phyloP scores from a whole-genome alignment of 2,888 invertebrate species.

The Limnephilus auricula region DNA sequence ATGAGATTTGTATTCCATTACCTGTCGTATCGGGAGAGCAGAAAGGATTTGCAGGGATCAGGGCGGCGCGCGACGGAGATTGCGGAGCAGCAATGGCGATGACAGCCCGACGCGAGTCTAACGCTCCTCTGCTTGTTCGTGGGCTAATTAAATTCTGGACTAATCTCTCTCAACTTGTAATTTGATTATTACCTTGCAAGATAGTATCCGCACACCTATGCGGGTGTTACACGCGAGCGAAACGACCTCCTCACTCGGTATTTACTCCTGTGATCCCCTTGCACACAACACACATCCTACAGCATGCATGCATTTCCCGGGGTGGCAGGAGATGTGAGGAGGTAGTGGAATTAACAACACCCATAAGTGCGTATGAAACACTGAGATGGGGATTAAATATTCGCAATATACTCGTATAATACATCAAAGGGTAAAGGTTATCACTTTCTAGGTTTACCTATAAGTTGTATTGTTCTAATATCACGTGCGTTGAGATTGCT shows the following conservation, averaged over 20 bases:
- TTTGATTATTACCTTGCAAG: conserved; percentile 66
- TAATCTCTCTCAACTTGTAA: conserved; percentile 67
- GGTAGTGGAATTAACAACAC: conserved; percentile 45
- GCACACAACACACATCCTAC: neutral
- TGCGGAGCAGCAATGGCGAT: conserved; percentile 48
- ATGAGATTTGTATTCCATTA: conserved; percentile 63
- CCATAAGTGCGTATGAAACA: conserved; percentile 44
- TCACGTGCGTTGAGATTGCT: neutral
- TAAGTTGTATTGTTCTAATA: neutral
- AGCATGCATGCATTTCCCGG: conserved; percentile 43
- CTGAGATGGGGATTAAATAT: conserved; percentile 47
- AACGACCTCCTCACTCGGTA: conserved; percentile 51
- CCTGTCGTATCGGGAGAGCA: conserved; percentile 57
- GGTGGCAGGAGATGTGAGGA: conserved; percentile 45
- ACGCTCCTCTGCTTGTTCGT: conserved; percentile 65
- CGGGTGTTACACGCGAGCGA: conserved; percentile 48
- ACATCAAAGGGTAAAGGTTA: neutral
- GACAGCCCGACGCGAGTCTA: conserved; percentile 64
- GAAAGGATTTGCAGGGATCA: conserved; percentile 58
- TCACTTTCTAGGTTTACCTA: neutral
- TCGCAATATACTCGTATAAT: neutral
- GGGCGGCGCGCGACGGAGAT: conserved; percentile 38
- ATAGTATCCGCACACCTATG: conserved; percentile 61
- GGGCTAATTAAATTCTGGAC: conserved; percentile 67
- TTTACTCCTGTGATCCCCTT: conserved; percentile 34